Evolutionary conservation across 2,888 invertebrate genomes (phyloP).

Genomic region (Escarpia spicata): DNA sequence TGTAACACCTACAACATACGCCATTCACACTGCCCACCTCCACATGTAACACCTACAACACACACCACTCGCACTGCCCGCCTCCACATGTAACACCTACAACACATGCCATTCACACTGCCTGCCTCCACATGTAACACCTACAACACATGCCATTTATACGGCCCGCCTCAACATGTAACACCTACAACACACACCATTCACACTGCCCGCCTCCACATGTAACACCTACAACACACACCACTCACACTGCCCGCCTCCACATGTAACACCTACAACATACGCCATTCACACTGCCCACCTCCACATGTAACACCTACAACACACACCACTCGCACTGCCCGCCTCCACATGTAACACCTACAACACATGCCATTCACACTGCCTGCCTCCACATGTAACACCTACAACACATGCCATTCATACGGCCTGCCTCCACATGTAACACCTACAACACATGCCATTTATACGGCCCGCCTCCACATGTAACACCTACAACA

Average conservation of each 20-base stretch:
- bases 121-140: not conserved
- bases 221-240: not conserved
- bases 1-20: not conserved
- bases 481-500: not conserved
- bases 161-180: not conserved
- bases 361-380: not conserved
- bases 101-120: not conserved
- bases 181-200: not conserved
- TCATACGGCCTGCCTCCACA: not conserved
- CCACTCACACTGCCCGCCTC: not conserved
- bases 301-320: not conserved
- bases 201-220: not conserved
- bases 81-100: not conserved
- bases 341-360: not conserved
- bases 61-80: not conserved
- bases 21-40: not conserved
- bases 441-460: not conserved
- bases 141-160: not conserved
- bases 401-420: not conserved
- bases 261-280: not conserved
- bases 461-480: not conserved
- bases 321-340: not conserved
- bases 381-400: not conserved
- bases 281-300: not conserved
- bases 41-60: not conserved